phyloP scores from a whole-genome alignment of 2,797 vertebrate species.

The Gambusia yucatana region DNA sequence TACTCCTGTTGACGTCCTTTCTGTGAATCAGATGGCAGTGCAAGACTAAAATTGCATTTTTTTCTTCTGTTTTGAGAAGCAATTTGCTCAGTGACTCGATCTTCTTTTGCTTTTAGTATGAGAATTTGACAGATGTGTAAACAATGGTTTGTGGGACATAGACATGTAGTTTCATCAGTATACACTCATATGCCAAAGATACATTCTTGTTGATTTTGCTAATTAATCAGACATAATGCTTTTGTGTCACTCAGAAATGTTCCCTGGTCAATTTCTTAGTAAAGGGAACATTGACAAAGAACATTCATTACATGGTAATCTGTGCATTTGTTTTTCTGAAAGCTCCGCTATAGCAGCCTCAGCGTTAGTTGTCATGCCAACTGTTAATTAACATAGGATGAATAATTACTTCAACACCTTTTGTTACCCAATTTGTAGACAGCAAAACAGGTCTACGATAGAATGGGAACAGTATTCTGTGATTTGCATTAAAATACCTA shows the following conservation, averaged over 20 bases:
- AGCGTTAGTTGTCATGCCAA: slow-evolving; percentile 60
- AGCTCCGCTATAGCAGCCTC: slow-evolving; percentile 18
- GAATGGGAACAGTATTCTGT: slow-evolving; percentile 21
- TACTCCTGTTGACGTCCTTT: neutral
- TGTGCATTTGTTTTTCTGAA: slow-evolving; percentile 29
- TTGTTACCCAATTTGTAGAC: slow-evolving; percentile 22
- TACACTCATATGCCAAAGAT: neutral
- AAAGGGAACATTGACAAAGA: slow-evolving; percentile 31
- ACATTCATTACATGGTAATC: slow-evolving; percentile 29
- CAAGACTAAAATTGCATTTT: neutral
- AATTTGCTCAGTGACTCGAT: neutral
- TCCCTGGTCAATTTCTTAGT: slow-evolving; percentile 24
- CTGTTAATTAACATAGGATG: slow-evolving; percentile 52
- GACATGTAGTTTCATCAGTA: neutral
- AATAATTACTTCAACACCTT: slow-evolving; percentile 48
- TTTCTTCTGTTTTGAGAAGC: neutral
- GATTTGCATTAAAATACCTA: slow-evolving; percentile 40
- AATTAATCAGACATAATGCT: slow-evolving; percentile 32
- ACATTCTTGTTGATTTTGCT: neutral
- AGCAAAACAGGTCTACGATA: slow-evolving; percentile 36
- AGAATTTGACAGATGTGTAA: neutral
- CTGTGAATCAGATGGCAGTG: neutral
- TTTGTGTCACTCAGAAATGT: slow-evolving; percentile 22
- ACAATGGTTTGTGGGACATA: neutral
- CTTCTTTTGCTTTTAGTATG: neutral